A percentile compares a stretch with the other conserved stretches of the same genome.
phyloP scores from a whole-genome alignment of 2,113 vertebrate species.

The Rafetus swinhoei region DNA sequence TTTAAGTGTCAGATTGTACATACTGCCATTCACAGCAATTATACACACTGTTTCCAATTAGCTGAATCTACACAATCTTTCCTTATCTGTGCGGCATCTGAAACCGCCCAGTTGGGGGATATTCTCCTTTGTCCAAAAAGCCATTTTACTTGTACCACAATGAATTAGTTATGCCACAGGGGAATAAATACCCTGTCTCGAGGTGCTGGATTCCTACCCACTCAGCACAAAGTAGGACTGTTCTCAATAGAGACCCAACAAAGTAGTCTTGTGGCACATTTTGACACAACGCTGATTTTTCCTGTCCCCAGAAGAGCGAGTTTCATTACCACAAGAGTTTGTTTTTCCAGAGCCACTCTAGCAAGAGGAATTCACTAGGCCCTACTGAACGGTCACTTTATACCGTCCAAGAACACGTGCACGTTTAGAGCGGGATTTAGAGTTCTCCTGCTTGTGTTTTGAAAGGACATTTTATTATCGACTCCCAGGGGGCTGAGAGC shows the following conservation, averaged over 20 bases:
- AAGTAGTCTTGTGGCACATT: not conserved
- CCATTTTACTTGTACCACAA: slow-evolving; percentile 21
- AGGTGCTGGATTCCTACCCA: slow-evolving; percentile 33
- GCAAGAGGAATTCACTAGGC: not conserved
- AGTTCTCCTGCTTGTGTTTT: not conserved
- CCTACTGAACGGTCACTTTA: not conserved
- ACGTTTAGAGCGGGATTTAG: not conserved
- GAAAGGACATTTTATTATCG: not conserved
- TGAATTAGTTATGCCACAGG: not conserved
- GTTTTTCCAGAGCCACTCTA: not conserved
- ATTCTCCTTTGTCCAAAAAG: not conserved
- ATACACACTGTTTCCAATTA: not conserved
- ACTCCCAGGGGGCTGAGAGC: not conserved
- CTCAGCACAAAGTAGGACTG: not conserved
- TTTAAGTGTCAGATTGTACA: not conserved
- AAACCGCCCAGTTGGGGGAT: not conserved
- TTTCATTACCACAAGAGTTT: not conserved
- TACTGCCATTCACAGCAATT: not conserved
- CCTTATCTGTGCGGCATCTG: slow-evolving; percentile 26
- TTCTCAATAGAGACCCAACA: not conserved
- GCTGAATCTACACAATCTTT: not conserved
- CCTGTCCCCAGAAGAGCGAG: not conserved
- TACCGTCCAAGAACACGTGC: not conserved
- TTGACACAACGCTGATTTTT: not conserved
- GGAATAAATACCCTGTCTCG: slow-evolving; percentile 40